Evolutionary conservation across 2,888 invertebrate species (phyloP).

Genomic region (Axea sp.): DNA sequence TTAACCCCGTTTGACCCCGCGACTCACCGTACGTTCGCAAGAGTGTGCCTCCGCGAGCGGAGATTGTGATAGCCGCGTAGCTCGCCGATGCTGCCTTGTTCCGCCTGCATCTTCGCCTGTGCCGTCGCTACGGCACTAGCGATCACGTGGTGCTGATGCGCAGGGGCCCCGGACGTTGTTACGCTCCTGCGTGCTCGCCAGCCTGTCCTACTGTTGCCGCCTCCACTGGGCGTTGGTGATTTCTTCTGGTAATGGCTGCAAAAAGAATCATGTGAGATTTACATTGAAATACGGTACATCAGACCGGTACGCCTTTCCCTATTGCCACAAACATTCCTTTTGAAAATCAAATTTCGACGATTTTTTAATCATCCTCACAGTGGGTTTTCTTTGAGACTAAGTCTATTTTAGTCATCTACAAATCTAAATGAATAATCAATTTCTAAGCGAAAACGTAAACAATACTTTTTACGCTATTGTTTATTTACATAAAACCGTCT

Average conservation of each 20-base stretch:
- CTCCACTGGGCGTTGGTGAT: slow-evolving; percentile 77
- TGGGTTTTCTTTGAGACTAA: too few species aligned
- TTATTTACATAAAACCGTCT: too few species aligned
- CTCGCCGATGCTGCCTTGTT: slow-evolving; percentile 94
- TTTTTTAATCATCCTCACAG: too few species aligned
- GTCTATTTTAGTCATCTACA: too few species aligned
- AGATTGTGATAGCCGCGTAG: slow-evolving; percentile 93
- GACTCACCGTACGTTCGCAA: slow-evolving; percentile 96
- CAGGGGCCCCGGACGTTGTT: slow-evolving; percentile 76
- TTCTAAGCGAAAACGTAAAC: too few species aligned
- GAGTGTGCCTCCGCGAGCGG: slow-evolving; percentile 91
- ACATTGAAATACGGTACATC: neutral
- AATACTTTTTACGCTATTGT: too few species aligned
- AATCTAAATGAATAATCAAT: too few species aligned
- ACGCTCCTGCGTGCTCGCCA: slow-evolving; percentile 78
- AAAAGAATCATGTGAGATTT: slow-evolving; percentile 42
- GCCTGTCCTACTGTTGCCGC: slow-evolving; percentile 74
- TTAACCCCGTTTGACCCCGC: neutral
- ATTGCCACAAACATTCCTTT: too few species aligned
- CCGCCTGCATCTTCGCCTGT: slow-evolving; percentile 91
- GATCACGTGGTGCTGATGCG: slow-evolving; percentile 77
- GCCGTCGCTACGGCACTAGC: slow-evolving; percentile 77
- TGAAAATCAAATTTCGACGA: too few species aligned
- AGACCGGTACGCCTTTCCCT: too few species aligned
- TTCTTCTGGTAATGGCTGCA: slow-evolving; percentile 78